Evolutionary conservation across 2,797 vertebrate species (phyloP), one percentile per base, ranked within the genome.

Genomic region (Sebastes flavidus): DNA sequence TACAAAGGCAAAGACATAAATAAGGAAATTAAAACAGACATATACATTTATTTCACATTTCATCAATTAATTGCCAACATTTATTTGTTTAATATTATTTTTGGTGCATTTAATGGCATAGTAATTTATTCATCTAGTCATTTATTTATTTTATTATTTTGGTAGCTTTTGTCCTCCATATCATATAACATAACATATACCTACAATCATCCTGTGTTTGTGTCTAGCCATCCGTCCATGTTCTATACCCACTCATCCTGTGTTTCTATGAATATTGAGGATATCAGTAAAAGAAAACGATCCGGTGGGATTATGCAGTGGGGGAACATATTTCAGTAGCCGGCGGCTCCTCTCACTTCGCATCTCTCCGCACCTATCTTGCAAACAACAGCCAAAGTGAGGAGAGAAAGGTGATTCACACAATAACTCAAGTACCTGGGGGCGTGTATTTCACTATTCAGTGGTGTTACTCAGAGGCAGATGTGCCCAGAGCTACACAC

Each of bases 391-490:
- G 58, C 75, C 62, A 32, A 36, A 72, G 58, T 20, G 61, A 72
- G 46, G 20, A 77, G 24, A 71, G 70, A 78, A 65, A 83, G 72
- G 75, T 72, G 72, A 82, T 78, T 85, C 63, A 78, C 70, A 81
- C 36, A 54, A 25, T 14, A 67, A 83, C 72, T 66, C 29, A 32
- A 65, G 42, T 29, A 38, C 59, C 63, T 70, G 13, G 7, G 30
- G 55, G 71, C 25, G 16, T 20, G 65, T 36, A 22, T 66, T 55
- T 56, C 55, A 58, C 25, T 27, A 55, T 38, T 54, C 24, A 22
- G 46, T 38, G 12, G 14, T 75, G 63, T 78, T 52, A 46, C 63
- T 81, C 60, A 30, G 59, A 82, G 61, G 58, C 65, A 25, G 65
- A 36, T 24, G 34, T 65, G 62, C 69, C 68, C 52, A 67, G 29